Conservation (phyloP, 1,140 invertebrate genomes). For the Cotesia chilonis region DNA sequence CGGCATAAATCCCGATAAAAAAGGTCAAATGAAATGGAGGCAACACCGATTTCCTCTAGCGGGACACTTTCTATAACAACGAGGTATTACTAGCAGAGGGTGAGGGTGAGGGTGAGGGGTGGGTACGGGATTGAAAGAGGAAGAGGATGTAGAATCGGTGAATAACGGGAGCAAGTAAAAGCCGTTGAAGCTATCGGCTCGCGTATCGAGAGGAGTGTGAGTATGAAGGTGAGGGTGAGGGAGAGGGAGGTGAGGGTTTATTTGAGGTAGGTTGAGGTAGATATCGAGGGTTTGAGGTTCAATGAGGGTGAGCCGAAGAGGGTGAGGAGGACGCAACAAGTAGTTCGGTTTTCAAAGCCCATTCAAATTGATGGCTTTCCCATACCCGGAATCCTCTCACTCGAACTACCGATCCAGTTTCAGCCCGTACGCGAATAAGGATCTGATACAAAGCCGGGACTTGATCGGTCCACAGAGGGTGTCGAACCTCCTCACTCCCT, state of each 20-base stretch:
- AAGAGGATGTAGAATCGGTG: not conserved
- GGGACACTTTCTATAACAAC: no score
- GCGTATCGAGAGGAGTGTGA: conserved; percentile 66
- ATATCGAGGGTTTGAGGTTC: conserved; percentile 30
- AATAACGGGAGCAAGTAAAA: conserved; percentile 22
- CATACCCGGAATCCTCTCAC: conserved; percentile 65
- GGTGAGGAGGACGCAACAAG: conserved; percentile 62
- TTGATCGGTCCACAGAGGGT: conserved; percentile 33
- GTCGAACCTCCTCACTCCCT: conserved; percentile 25
- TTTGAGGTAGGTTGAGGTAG: no score
- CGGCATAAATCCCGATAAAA: not conserved
- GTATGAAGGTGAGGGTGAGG: conserved; percentile 44
- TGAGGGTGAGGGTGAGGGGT: not conserved
- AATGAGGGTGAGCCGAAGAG: conserved; percentile 40
- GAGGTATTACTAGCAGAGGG: no score
- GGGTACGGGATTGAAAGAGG: no score
- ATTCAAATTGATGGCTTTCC: conserved; percentile 69
- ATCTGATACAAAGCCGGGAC: conserved; percentile 36
- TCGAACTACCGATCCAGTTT: conserved; percentile 40
- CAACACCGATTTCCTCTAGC: not conserved
- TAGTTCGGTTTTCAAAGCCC: conserved; percentile 68
- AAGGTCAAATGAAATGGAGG: not conserved
- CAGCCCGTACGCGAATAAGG: conserved; percentile 43
- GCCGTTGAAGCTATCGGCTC: conserved; percentile 64
- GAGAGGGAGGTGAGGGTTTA: conserved; percentile 33